Evolutionary conservation across 2,888 invertebrate species (phyloP).

Genomic region (Chymomyza amoena): DNA sequence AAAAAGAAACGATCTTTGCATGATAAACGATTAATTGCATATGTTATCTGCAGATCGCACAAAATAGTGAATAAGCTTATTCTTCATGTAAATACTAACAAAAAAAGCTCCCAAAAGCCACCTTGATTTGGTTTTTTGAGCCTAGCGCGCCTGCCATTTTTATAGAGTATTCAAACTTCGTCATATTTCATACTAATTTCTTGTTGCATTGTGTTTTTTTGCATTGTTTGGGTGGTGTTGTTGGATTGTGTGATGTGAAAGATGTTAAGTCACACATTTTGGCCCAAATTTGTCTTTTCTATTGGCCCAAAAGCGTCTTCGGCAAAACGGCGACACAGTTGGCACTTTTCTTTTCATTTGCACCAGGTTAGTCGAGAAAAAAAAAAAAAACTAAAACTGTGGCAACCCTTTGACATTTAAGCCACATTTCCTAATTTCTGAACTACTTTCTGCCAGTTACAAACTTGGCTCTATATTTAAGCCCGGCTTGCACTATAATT

Average conservation of each 20-base stretch:
- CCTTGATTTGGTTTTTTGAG: too few relatives aligned
- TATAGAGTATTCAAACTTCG: not conserved
- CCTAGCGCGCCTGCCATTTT: too few relatives aligned
- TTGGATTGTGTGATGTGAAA: conserved; percentile 57
- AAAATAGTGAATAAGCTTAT: too few relatives aligned
- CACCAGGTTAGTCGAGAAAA: conserved; percentile 26
- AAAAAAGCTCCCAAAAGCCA: too few relatives aligned
- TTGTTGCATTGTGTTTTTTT: not conserved
- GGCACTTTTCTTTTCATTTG: conserved; percentile 59
- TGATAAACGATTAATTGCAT: too few relatives aligned
- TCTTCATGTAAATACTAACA: too few relatives aligned
- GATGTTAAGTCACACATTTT: conserved; percentile 72
- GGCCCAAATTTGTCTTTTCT: conserved; percentile 70
- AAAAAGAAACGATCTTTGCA: too few relatives aligned
- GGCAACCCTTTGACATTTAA: conserved; percentile 69
- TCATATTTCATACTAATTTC: not conserved
- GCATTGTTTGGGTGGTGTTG: conserved; percentile 1
- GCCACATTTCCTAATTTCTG: conserved; percentile 64
- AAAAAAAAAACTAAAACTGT: conserved; percentile 57
- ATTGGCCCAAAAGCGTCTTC: conserved; percentile 32
- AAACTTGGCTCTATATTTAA: conserved; percentile 17
- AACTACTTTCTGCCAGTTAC: conserved; percentile 55
- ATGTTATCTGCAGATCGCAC: too few relatives aligned
- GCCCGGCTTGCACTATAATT: conserved; percentile 28
- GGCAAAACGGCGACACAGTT: conserved; percentile 18